phyloP scores from a whole-genome alignment of 2,113 vertebrate species.

The Calonectris borealis region DNA sequence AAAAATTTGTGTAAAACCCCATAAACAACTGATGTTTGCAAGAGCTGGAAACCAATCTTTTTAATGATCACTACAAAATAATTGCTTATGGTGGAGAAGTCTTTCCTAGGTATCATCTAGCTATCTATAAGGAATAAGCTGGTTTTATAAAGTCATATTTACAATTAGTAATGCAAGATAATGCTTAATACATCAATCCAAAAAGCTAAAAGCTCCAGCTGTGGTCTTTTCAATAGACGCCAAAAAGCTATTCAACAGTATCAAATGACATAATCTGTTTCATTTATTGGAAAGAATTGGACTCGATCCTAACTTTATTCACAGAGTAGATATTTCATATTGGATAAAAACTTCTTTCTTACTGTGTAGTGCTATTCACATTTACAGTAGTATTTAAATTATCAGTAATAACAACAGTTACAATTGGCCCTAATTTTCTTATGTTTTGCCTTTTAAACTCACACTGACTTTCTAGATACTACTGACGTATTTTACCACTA shows the following conservation, averaged over 20 bases:
- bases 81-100: not conserved
- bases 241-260: conserved; percentile 1
- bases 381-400: not conserved
- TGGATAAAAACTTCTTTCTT: not conserved
- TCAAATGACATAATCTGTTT: not conserved
- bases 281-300: not conserved
- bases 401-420: not conserved
- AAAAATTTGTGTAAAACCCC: not conserved
- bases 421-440: not conserved
- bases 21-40: not conserved
- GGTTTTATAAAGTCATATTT: not conserved
- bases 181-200: not conserved
- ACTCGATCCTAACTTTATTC: not conserved
- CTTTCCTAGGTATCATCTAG: not conserved
- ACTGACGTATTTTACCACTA: not conserved
- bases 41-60: not conserved
- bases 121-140: not conserved
- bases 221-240: not conserved
- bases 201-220: conserved; percentile 17
- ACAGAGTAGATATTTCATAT: not conserved
- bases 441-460: not conserved
- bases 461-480: not conserved
- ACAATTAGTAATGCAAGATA: not conserved
- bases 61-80: not conserved
- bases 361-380: not conserved